These are phyloP conservation scores for Talpa occidentalis DNA, from an alignment of 2,113 vertebrate genomes.

Conservation along the genomic window DNA sequence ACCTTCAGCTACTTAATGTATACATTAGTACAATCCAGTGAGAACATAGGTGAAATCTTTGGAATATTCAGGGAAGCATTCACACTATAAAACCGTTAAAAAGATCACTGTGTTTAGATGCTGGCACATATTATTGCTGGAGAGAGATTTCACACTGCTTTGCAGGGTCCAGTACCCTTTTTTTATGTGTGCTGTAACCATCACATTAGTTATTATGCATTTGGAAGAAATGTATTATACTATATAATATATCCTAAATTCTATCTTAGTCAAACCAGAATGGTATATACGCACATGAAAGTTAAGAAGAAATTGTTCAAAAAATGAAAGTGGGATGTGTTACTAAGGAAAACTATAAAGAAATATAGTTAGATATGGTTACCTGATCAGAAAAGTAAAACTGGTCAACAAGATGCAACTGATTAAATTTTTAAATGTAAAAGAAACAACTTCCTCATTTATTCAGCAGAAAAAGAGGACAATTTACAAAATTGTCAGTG, in stretches of 20 bases:
- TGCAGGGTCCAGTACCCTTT: not conserved
- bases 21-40: not conserved
- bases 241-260: not conserved
- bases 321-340: not conserved
- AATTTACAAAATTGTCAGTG: slow-evolving; percentile 2
- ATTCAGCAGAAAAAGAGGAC: slow-evolving; percentile 12
- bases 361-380: not conserved
- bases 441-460: not conserved
- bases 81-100: not conserved
- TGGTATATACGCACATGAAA: not conserved
- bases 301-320: not conserved
- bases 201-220: not conserved
- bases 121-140: not conserved
- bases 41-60: not conserved
- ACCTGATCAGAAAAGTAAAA: not conserved
- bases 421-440: not conserved
- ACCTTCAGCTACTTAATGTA: not conserved
- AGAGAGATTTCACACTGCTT: not conserved
- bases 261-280: not conserved
- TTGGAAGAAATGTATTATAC: not conserved
- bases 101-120: not conserved
- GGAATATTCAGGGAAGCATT: not conserved
- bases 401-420: not conserved
- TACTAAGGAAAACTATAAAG: not conserved
- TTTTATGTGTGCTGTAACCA: not conserved